These are phyloP conservation scores for Catocala sponsa DNA, from an alignment of 2,888 invertebrate genomes.

Conservation along the genomic window DNA sequence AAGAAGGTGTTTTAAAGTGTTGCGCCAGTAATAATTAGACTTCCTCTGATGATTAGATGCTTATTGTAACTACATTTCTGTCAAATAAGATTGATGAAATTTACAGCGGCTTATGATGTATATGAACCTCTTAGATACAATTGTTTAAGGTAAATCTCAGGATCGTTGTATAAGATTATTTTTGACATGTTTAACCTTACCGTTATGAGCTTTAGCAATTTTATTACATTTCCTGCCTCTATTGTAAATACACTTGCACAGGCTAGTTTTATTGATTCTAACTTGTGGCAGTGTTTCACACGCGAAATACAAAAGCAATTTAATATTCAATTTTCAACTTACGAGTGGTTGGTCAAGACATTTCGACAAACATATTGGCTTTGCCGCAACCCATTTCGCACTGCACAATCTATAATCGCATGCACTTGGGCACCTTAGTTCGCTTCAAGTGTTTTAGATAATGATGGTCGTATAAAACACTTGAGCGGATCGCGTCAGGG, in stretches of 20 bases:
- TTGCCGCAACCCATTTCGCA: slow-evolving; percentile 59
- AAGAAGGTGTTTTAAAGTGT: too few relatives aligned
- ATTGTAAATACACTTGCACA: slow-evolving; percentile 8
- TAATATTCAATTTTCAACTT: slow-evolving; percentile 39
- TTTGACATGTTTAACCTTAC: not conserved
- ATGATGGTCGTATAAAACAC: slow-evolving; percentile 81
- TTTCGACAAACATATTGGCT: slow-evolving; percentile 57
- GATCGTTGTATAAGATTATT: not conserved
- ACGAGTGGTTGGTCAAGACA: slow-evolving; percentile 36
- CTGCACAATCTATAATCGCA: slow-evolving; percentile 62
- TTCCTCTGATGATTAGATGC: too few relatives aligned
- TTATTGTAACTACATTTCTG: too few relatives aligned
- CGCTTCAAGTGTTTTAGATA: slow-evolving; percentile 69
- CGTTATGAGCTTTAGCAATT: slow-evolving; percentile 4
- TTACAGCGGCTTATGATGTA: too few relatives aligned
- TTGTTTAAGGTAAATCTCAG: too few relatives aligned
- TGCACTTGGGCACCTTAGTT: slow-evolving; percentile 51
- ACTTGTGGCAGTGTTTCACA: slow-evolving; percentile 38
- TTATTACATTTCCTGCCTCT: not conserved
- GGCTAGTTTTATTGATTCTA: slow-evolving; percentile 9
- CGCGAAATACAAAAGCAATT: slow-evolving; percentile 33
- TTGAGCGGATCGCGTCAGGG: slow-evolving; percentile 78
- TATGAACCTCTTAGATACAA: not conserved
- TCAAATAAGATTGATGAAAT: too few relatives aligned
- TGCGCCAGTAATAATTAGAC: too few relatives aligned